Evolutionary conservation across 2,797 vertebrate species (phyloP).

Genomic region (Neostethus bicornis): DNA sequence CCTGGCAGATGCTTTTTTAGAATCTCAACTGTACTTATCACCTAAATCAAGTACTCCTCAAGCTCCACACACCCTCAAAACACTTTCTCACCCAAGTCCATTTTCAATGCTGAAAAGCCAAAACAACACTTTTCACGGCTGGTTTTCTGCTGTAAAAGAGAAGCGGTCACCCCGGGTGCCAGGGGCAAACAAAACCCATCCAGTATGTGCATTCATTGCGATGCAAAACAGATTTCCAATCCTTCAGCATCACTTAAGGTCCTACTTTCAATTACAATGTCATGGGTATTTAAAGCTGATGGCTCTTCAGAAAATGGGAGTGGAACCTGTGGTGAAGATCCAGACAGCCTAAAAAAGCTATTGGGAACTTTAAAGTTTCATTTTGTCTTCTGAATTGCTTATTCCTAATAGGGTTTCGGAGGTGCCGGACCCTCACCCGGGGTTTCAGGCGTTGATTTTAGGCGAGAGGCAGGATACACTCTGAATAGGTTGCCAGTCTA

Average conservation of each 20-base stretch:
- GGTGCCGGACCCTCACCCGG: too few species aligned
- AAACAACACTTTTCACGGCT: slow-evolving; percentile 61
- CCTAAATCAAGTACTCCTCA: slow-evolving; percentile 18
- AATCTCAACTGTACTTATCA: slow-evolving; percentile 24
- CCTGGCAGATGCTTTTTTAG: slow-evolving; percentile 31
- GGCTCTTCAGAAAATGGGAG: slow-evolving; percentile 55
- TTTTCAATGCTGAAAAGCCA: slow-evolving; percentile 49
- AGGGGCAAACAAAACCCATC: slow-evolving; percentile 74
- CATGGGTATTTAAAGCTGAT: slow-evolving; percentile 68
- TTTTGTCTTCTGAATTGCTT: too few species aligned
- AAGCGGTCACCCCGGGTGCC: slow-evolving; percentile 62
- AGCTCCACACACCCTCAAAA: slow-evolving; percentile 16
- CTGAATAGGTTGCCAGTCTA: too few species aligned
- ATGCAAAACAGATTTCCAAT: slow-evolving; percentile 75
- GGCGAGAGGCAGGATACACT: too few species aligned
- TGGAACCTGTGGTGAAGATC: slow-evolving; percentile 67
- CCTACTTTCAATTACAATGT: slow-evolving; percentile 81
- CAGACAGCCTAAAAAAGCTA: slow-evolving; percentile 54
- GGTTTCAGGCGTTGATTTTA: too few species aligned
- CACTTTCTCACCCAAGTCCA: slow-evolving; percentile 33
- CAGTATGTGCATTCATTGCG: slow-evolving; percentile 70
- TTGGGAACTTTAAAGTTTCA: slow-evolving; percentile 57
- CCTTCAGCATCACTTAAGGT: slow-evolving; percentile 70
- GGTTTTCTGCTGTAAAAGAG: slow-evolving; percentile 64
- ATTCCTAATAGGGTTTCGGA: too few species aligned